Conservation (phyloP, 2,113 vertebrate genomes). For the Aspidoscelis tigris region DNA sequence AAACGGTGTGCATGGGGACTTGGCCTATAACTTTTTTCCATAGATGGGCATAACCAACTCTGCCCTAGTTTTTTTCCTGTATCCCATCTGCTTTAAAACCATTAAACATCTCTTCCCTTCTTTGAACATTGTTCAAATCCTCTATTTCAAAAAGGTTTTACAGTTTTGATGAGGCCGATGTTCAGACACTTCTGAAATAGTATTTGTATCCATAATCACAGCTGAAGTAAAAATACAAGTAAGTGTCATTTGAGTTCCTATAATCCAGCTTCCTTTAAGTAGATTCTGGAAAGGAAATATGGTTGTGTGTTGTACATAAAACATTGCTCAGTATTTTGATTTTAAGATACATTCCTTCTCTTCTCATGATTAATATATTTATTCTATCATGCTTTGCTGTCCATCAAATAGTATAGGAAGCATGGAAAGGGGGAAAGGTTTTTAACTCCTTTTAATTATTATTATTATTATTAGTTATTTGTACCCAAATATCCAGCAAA, state of each 20-base stretch:
- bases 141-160: background rate
- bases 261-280: background rate
- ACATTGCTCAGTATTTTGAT: background rate
- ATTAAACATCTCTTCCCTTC: background rate
- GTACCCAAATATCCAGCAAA: constrained; percentile 17
- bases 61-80: background rate
- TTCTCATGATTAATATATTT: background rate
- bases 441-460: background rate
- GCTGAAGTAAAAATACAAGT: background rate
- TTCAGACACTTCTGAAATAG: background rate
- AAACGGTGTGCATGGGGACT: no score
- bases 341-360: background rate
- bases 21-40: background rate
- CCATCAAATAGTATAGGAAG: background rate
- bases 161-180: background rate
- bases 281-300: background rate
- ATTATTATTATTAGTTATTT: background rate
- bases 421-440: background rate
- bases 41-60: background rate
- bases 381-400: no score
- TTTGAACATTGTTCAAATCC: background rate
- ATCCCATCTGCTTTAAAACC: background rate
- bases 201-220: background rate
- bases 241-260: background rate
- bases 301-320: background rate